Evolutionary conservation across 2,888 invertebrate genomes (phyloP), one percentile per base, ranked within the genome.

Genomic region (Pandemis cinnamomeana): DNA sequence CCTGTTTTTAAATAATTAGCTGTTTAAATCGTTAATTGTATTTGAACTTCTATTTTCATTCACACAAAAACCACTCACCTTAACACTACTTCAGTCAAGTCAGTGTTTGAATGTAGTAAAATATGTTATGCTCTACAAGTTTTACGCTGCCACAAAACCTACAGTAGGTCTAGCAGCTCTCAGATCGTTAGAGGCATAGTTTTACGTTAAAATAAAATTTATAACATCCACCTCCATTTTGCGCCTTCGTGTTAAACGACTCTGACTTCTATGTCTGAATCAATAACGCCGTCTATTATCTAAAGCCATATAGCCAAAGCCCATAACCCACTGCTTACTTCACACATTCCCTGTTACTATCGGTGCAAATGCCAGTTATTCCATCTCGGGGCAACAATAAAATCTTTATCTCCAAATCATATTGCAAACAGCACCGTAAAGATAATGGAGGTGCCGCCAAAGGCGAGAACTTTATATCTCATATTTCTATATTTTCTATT

Each of bases 401-500:
- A 74, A 74, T 61, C 62, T 74, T 71, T 74, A 74, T 74, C 70
- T 71, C 13, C 61, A 53, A 71, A 74, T 71, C 74, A 58, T 60
- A 70, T 72, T 68, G 66, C 71, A 71, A 71, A 67, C 74, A 67
- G 66, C 44, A 36, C 55, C 70, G 71, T 74, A 74, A 74, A 74
- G 74, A 74, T 74, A 74, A 74, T 74, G 74, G 74, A 67, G 58
- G 58, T 58, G 60, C 66, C 70, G 70, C 74, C 74, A 44, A 61
- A 20, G 74, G 74, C 73, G 64, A 70, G 73, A 74, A 74, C 61
- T 74, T 74, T 74, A 74, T 74, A 74, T 67, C 74, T 74, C 74
- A 74, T 74, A 74, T 74, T 74, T 71, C 70, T 74, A 74, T 74
- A 74, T 74, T 74, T 74, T 74, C 74, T 74, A 74, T 74, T 74